These are phyloP conservation scores for Brachionus rubens DNA, from an alignment of 1,140 invertebrate genomes.

Conservation along the genomic window DNA sequence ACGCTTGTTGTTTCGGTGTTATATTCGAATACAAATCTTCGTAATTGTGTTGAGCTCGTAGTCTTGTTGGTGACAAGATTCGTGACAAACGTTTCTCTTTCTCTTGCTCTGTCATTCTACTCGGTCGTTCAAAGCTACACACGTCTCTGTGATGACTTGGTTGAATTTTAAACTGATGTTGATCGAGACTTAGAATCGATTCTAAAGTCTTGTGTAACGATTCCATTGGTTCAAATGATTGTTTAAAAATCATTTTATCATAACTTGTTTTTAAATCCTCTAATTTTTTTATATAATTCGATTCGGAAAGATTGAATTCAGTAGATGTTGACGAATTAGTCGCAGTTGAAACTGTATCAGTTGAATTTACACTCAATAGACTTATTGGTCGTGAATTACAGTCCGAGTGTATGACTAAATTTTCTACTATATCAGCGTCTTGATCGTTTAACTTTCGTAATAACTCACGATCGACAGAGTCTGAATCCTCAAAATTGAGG, in stretches of 20 bases:
- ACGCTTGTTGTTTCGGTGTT: not conserved
- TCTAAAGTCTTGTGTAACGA: constrained; percentile 35
- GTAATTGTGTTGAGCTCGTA: constrained; percentile 7
- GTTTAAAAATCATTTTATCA: constrained; percentile 42
- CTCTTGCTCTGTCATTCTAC: not conserved
- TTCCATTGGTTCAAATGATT: constrained; percentile 23
- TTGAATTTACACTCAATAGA: constrained; percentile 39
- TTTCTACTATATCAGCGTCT: constrained; percentile 32
- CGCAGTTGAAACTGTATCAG: not conserved
- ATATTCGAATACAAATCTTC: not conserved
- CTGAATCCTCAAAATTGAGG: not conserved
- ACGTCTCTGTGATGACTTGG: not conserved
- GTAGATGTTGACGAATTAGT: constrained; percentile 17
- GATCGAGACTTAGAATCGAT: constrained; percentile 12
- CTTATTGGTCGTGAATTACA: constrained; percentile 36
- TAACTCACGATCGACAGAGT: not conserved
- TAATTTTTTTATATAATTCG: constrained; percentile 30
- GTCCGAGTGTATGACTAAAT: constrained; percentile 3
- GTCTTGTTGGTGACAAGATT: constrained; percentile 41
- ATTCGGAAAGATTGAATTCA: constrained; percentile 3
- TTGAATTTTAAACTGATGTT: not conserved
- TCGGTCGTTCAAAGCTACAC: not conserved
- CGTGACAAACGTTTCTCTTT: constrained; percentile 37
- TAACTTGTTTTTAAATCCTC: constrained; percentile 35
- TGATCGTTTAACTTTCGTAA: constrained; percentile 20